A percentile compares a stretch with the other conserved stretches of the same genome.
Conservation (phyloP, 2,797 vertebrate species). For the Malacoctenus gilli region DNA sequence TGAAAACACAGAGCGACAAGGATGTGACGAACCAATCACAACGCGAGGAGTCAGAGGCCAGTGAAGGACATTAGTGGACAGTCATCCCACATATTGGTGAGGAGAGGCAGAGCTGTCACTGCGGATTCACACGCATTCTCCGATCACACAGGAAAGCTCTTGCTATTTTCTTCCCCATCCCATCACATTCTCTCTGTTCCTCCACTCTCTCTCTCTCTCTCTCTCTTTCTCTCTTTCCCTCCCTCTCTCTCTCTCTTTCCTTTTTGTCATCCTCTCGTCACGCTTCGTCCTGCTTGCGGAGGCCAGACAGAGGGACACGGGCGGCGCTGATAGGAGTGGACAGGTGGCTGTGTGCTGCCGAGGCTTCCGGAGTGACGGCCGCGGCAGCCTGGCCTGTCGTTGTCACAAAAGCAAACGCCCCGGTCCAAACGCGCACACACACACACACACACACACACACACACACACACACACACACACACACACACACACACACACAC, state of each 20-base stretch:
- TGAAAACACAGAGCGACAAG: conserved; percentile 63
- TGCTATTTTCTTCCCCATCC: conserved; percentile 58
- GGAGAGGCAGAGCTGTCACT: conserved; percentile 65
- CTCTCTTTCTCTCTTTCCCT: conserved; percentile 54
- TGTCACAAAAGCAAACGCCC: conserved; percentile 56
- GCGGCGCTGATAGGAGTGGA: conserved; percentile 67
- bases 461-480: conserved; percentile 22
- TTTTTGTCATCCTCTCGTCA: conserved; percentile 62
- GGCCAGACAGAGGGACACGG: conserved; percentile 57
- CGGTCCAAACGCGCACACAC: conserved; percentile 28
- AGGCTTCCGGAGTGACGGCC: conserved; percentile 60
- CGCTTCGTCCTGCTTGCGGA: conserved; percentile 52
- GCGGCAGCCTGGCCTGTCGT: conserved; percentile 52
- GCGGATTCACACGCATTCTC: conserved; percentile 60
- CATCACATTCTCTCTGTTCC: conserved; percentile 39
- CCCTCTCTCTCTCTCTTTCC: conserved; percentile 26
- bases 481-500: conserved; percentile 31
- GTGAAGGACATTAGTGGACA: conserved; percentile 71
- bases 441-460: conserved; percentile 30
- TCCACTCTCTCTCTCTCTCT: conserved; percentile 21
- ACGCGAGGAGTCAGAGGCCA: conserved; percentile 42
- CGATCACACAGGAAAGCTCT: conserved; percentile 42
- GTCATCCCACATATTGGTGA: conserved; percentile 57
- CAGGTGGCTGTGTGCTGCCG: conserved; percentile 60
- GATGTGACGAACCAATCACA: conserved; percentile 72